Evolutionary conservation across 2,797 vertebrate species (phyloP), one percentile per base, ranked within the genome.

Genomic region (Chaetodon trifasciatus): DNA sequence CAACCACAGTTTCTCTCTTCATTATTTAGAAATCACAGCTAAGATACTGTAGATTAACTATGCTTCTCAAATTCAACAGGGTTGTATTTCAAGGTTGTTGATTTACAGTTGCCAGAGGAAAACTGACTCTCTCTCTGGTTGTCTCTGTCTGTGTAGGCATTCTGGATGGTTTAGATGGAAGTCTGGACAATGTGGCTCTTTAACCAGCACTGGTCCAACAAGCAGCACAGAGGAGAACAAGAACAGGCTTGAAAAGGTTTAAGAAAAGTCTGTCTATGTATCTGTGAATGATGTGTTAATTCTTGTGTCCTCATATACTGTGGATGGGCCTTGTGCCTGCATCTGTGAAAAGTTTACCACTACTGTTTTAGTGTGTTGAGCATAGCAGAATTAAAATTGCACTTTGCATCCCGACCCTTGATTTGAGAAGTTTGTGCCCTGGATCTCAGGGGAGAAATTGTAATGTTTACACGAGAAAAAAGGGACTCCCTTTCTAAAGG

Each of bases 101-200:
- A 53, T 37, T 65, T 53, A 47, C 7, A 66, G 28, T 16, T 32
- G 5, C 12, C 3, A 39, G 75, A 60, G 17, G 37, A 61, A 61
- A 10, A 42, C 13, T 12, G 5, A 39, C 6, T 84, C n/a, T 66
- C 8, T 37, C 8, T 35, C 40, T 1, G 12, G 62, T 55, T 81
- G 5, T 76, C n/a, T 77, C 7, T 77, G 5, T 83, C 19, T 67
- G 9, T 78, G 19, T 16, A 98, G 96, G 93, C 95, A 90, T 85
- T 94, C 92, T 71, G 95, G 89, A 82, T 87, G 89, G 55, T 95
- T 95, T 84, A 93, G 74, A 0, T 98, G 97, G 97, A 96, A 89
- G 82, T 97, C 96, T 88, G 97, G 96, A 75, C 95, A 96, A 73
- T 42, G 70, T 66, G 83, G 86, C 49, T 67, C 89, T 52, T 64